Percentiles rank a stretch among this genome's conserved stretches.
phyloP scores from a whole-genome alignment of 2,797 vertebrate species.

The Pseudopleuronectes americanus region DNA sequence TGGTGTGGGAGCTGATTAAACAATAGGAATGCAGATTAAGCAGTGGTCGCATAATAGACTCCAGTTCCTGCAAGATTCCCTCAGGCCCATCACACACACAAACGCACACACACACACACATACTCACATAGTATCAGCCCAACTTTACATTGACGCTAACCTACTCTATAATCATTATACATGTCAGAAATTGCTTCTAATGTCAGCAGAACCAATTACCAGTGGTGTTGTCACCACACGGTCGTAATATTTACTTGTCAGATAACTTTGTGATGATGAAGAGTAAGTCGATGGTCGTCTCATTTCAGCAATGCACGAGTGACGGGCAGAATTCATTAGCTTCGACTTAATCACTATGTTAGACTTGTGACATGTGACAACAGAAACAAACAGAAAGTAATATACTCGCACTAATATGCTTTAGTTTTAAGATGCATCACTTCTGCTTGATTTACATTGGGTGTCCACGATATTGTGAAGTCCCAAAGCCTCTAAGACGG shows the following conservation, averaged over 20 bases:
- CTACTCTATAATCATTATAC: background rate
- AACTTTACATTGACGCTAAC: background rate
- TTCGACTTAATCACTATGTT: background rate
- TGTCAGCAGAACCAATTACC: background rate
- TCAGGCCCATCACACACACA: constrained; percentile 24
- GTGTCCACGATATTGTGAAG: too few relatives aligned
- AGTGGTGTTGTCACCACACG: background rate
- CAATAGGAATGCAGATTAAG: constrained; percentile 65
- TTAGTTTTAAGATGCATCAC: too few relatives aligned
- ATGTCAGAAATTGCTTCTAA: background rate
- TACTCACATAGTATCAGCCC: background rate
- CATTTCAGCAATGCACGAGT: background rate
- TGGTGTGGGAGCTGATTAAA: constrained; percentile 60
- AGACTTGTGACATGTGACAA: background rate
- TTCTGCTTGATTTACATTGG: too few relatives aligned
- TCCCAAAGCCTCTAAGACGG: too few relatives aligned
- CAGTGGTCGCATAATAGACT: constrained; percentile 38
- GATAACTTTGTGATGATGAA: background rate
- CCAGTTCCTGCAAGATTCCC: constrained; percentile 43
- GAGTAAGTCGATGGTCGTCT: background rate
- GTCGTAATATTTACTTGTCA: background rate
- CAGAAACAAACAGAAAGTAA: too few relatives aligned
- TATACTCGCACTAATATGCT: too few relatives aligned
- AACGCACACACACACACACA: background rate
- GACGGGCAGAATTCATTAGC: background rate